Evolutionary conservation across 2,797 vertebrate species (phyloP).

Genomic region (Liparis tanakae): DNA sequence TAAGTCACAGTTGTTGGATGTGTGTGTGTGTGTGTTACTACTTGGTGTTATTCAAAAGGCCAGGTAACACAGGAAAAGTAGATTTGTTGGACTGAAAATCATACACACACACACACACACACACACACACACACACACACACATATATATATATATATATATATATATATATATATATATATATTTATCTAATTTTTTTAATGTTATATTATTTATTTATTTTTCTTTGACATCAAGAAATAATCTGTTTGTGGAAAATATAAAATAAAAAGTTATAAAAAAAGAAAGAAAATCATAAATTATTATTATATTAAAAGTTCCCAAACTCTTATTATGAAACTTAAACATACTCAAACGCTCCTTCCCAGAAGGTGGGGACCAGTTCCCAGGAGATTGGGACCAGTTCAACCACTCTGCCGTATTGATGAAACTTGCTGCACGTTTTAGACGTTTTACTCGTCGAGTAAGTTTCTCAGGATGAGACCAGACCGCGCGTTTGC

Average conservation of each 20-base stretch:
- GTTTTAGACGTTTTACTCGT: background rate
- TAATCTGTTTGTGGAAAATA: too few relatives aligned
- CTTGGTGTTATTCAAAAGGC: background rate
- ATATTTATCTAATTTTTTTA: too few relatives aligned
- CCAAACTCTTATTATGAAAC: background rate
- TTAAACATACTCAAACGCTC: background rate
- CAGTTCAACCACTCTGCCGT: background rate
- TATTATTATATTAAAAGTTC: background rate
- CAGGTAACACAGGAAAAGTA: background rate
- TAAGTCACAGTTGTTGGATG: slow-evolving; percentile 20
- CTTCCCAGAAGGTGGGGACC: background rate
- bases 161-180: too few relatives aligned
- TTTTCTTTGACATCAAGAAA: too few relatives aligned
- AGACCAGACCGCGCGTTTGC: slow-evolving; percentile 13
- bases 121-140: too few relatives aligned
- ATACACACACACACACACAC: too few relatives aligned
- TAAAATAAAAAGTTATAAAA: too few relatives aligned
- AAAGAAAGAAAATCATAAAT: too few relatives aligned
- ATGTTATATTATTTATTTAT: too few relatives aligned
- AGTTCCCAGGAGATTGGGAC: background rate
- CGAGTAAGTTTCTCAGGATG: slow-evolving; percentile 10
- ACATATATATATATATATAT: too few relatives aligned
- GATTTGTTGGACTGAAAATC: background rate
- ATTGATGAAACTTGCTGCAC: background rate
- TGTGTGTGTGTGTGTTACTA: background rate